Evolutionary conservation across 2,888 invertebrate genomes (phyloP), one percentile per base, ranked within the genome.

Genomic region (Anthoptus insignis): DNA sequence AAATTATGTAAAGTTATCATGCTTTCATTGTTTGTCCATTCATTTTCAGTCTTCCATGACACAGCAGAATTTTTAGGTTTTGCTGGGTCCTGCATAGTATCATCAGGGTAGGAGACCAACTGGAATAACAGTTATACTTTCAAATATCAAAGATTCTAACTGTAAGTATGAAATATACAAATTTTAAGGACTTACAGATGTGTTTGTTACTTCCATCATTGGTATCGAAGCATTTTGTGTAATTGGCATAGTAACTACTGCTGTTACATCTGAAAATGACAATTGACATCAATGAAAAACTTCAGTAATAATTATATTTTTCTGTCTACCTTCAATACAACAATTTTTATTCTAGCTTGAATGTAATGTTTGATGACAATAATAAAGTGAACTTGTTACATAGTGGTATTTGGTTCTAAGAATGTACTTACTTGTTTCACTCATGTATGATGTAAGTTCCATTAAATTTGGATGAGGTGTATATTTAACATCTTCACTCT

Each of bases 191-290:
- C 91, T 91, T 81, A 93, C 92, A 52, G 92, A 85, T 75, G 91
- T 89, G 74, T 93, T 93, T 56, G 90, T 88, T 37, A 93, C 90
- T 82, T 93, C 92, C 90, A 93, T 90, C 81, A 91, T 88, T 39
- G 92, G 92, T 76, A 93, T 86, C 72, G 92, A 90, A 45, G 91
- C 86, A 71, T 88, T 91, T 71, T 91, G 91, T 64, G 89, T 81
- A 74, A 91, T 80, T 64, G 92, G 92, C 92, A 92, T 93, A 73
- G 92, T 91, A 16, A 93, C 92, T 68, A 92, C 91, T 73, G 92
- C 91, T 68, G 92, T 91, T 64, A 90, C 92, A 88, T 92, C 92
- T 93, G 82, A 47, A 88, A 89, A 22, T 5, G 19, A n/a, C 13
- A 29, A 19, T 52, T 64, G 69, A 54, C 49, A 49, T 49, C 56